Evolutionary conservation across 2,888 invertebrate species (phyloP), one percentile per base, ranked within the genome.

Genomic region (Steinernema carpocapsae): DNA sequence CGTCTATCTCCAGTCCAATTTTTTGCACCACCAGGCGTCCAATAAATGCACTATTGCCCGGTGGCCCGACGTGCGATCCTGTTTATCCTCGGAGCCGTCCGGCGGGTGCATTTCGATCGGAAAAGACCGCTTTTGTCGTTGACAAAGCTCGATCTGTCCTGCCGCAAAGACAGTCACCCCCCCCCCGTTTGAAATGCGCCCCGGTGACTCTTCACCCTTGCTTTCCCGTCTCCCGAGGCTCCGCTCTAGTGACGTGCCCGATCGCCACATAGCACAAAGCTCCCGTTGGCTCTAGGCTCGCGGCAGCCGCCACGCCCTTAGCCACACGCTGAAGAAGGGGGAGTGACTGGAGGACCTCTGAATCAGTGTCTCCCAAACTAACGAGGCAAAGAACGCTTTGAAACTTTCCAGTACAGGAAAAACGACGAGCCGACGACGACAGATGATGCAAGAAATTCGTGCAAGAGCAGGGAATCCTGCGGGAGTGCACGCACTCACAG

Each of bases 61-160:
- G 48, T n/a, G 19, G 48, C 48, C 64, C 32, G 32, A 48, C 29
- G 64, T 29, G 26, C 64, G 32, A 64, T 32, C 37, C 32, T 64
- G 12, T 64, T 64, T 64, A 64, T 64, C 64, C 64, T 26, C 22
- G 10, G 37, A 3, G 10, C 10, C 37, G 37, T 10, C 37, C 37
- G 17, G 17, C 64, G 32, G 29, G 37, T 48, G 17, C 64, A 32
- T 37, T 26, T 37, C 64, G 64, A 64, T 26, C 29, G 29, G 64
- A 64, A 64, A 64, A 64, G 32, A 32, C 29, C 37, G 64, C 64
- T 32, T 64, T 64, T 64, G 64, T 64, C 64, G 64, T 64, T 64
- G 64, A 64, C 64, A 64, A 64, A 64, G 64, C 29, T 64, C 64
- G 29, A 64, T 64, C 64, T 64, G 64, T 64, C 64, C 32, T 64